Evolutionary conservation across 2,888 invertebrate genomes (phyloP), one percentile per base, ranked within the genome.

Genomic region (Caenorhabditis panamensis): DNA sequence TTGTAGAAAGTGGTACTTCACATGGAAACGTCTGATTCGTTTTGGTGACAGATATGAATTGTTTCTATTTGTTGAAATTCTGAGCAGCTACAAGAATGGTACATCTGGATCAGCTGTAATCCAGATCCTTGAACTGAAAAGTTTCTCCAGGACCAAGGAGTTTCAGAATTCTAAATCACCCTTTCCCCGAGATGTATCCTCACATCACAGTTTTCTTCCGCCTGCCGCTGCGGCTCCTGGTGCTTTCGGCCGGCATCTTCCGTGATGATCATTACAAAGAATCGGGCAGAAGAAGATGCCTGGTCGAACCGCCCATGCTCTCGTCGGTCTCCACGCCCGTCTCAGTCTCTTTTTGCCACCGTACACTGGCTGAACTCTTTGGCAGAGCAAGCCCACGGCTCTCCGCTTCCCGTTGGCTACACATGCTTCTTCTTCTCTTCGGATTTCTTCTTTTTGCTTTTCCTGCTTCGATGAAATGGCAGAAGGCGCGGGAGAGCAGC

Each of bases 401-500:
- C 47, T 41, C 24, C 11, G 24, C 47, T 20, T 51, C 28, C 49
- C 49, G 26, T 18, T 36, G 49, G 53, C 67, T 59, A 68, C 68
- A 59, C 68, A 68, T 59, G 59, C 68, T 51, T 49, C 49, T 68
- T 49, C n/a, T 37, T 22, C 58, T 56, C 31, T 58, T 58, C 58
- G 28, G 36, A 53, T 28, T 37, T 24, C 49, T 49, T 66, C 53
- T 44, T 22, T 20, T 67, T 56, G n/a, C n/a, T n/a, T n/a, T 36
- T 59, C 26, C 51, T 68, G n/a, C 59, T 68, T 68, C 49, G 59
- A 51, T 31, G 68, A 68, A 68, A 68, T 59, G 68, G 59, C 68
- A 58, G 59, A 51, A 59, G 59, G 41, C 24, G 24, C 59, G 36
- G 37, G 59, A 59, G 58, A 28, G 44, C 58, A 44, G 18, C 56